Base-by-base conservation (phyloP, 2,797 vertebrate genomes). In the Myripristis jacobus region DNA sequence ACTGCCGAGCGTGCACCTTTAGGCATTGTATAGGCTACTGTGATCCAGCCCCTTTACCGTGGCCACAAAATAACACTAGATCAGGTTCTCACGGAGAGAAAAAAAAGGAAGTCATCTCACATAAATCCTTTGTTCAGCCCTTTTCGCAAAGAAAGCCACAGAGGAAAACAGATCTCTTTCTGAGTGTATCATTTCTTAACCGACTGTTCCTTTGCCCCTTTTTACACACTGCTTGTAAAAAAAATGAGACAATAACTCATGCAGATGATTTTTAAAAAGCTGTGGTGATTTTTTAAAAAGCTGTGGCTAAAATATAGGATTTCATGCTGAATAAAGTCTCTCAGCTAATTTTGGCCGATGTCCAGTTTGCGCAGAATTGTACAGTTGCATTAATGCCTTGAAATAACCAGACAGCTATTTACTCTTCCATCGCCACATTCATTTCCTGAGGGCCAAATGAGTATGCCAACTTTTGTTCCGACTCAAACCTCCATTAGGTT, bases 71-170 rank as follows among this genome's bases (percentile, higher is more conserved):
- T 70, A 91, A 90, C 86, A 87, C 80, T 4, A 88, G 90, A 92
- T 93, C 91, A 86, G 74, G 83, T 94, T 94, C 86, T 89, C 77
- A 31, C n/a, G 65, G 66, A 80, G 89, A 66, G 75, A 43, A 57
- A 82, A 77, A 87, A 90, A 77, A 82, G 89, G 83, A 94, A 93
- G 90, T 92, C 88, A 89, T 88, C 90, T 86, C 87, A 88, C 81
- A 92, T 90, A 92, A 92, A 92, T 90, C 87, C 87, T 91, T 93
- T 94, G 91, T 94, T 92, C 76, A 72, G 73, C 80, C 79, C 75
- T 89, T 83, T 80, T 80, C 68, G 71, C 68, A 56, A 75, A 93
- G 88, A 83, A 89, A 91, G 77, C 79, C 82, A 73, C 86, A 79
- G 82, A 88, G 88, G 87, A 87, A 93, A 92, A 89, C 81, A 82